phyloP scores from a whole-genome alignment of 2,888 invertebrate genomes.

The Neria commutata region DNA sequence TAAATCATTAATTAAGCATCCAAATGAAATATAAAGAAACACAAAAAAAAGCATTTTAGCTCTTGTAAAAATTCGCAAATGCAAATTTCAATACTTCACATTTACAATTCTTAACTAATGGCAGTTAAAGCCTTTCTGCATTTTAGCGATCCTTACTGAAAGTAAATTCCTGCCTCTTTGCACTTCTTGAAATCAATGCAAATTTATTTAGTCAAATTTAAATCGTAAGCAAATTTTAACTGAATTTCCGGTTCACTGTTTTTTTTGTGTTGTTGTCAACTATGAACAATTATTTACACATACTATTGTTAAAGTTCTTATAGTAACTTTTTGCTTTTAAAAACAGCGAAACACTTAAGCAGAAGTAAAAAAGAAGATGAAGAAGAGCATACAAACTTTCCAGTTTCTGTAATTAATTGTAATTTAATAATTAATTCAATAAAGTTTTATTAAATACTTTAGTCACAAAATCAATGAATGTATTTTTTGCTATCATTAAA shows the following conservation, averaged over 20 bases:
- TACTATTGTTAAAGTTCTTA: too few species aligned
- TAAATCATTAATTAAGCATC: too few species aligned
- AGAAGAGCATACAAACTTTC: slow-evolving; percentile 38
- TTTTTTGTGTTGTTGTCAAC: not conserved
- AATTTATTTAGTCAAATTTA: not conserved
- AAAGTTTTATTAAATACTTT: slow-evolving; percentile 55
- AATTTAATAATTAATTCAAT: slow-evolving; percentile 55
- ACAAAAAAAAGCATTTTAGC: not conserved
- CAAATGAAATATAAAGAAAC: not conserved
- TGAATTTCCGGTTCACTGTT: not conserved
- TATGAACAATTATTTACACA: too few species aligned
- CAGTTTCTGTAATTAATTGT: slow-evolving; percentile 55
- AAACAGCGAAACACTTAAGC: too few species aligned
- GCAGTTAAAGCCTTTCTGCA: too few species aligned
- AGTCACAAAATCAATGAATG: slow-evolving; percentile 4
- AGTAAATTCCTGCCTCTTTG: not conserved
- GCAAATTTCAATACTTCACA: not conserved
- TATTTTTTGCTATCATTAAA: slow-evolving; percentile 5
- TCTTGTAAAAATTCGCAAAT: not conserved
- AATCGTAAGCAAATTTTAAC: slow-evolving; percentile 18
- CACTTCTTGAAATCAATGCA: not conserved
- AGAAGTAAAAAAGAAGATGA: not conserved
- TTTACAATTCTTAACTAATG: too few species aligned
- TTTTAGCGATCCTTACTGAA: too few species aligned
- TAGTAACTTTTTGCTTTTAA: too few species aligned